Base-by-base conservation (phyloP, 2,888 invertebrate genomes). In the Xylota segnis region DNA sequence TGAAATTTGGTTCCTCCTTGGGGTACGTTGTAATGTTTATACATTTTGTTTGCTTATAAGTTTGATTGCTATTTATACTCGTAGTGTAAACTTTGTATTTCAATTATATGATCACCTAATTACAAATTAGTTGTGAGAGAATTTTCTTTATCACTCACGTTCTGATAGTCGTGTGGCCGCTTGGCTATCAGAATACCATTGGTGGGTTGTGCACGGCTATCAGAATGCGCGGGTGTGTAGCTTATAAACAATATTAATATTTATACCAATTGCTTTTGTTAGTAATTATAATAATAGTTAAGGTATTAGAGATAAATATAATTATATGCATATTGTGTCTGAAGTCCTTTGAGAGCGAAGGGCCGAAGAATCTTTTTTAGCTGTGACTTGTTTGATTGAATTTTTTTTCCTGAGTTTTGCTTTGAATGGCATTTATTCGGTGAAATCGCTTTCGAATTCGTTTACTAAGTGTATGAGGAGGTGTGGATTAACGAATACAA, bases 61-160 rank as follows among this genome's bases (percentile, higher is more conserved):
- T 70, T 56, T 45, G 56, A 63, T 70, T 47, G 45, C 71, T 58
- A 47, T 10, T 43, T 59, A 34, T 71, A 37, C 9, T 37, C 12
- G 37, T 37, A 47, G 12, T 37, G 5, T 27, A 16, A 70, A 32
- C 70, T 43, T 43, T 72, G 23, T 29, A 32, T 14, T 56, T 54
- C 14, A 45, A 14, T 23, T 40, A 29, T 61, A 12, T 56, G 70
- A 81, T 71, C 81, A 81, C 81, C 84, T 79, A 84, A 71, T 75
- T 84, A 84, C 61, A 66, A 70, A 63, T 63, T 45, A 71, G 6
- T 71, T 71, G 43, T 59, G 56, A 68, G 43, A 81, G 29, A 58
- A 40, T 59, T 61, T 45, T 43, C 32, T 47, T 27, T 45, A 29
- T 32, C 14, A 14, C 2, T 6, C 14, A 14, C 12, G 5, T 43